Evolutionary conservation across 2,888 invertebrate genomes (phyloP).

Genomic region (Tortricodes alternella): DNA sequence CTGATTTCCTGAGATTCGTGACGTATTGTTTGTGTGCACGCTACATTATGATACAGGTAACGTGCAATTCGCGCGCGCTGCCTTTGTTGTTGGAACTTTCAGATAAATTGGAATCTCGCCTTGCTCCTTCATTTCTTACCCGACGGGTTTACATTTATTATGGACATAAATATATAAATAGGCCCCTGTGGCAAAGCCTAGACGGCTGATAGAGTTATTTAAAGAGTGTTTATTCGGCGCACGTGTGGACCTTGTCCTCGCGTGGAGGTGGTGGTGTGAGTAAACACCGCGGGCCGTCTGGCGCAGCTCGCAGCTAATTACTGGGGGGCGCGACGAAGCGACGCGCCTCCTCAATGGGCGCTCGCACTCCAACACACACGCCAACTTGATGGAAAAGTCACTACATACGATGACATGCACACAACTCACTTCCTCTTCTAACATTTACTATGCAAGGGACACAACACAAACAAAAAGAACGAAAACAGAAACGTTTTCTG

Average conservation of each 20-base stretch:
- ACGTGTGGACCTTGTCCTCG: slow-evolving; percentile 32
- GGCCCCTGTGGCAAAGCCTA: neutral
- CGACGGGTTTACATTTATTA: neutral
- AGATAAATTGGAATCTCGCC: neutral
- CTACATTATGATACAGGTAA: slow-evolving; percentile 33
- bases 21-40: slow-evolving; percentile 61
- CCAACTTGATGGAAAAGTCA: slow-evolving; percentile 31
- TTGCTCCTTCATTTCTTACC: neutral
- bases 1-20: slow-evolving; percentile 70
- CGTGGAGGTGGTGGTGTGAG: slow-evolving; percentile 45
- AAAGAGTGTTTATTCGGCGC: slow-evolving; percentile 34
- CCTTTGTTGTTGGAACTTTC: neutral
- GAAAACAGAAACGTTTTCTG: slow-evolving; percentile 1
- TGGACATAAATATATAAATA: slow-evolving; percentile 6
- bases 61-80: neutral
- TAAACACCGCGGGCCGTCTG: slow-evolving; percentile 44
- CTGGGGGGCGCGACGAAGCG: slow-evolving; percentile 40
- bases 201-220: slow-evolving; percentile 33
- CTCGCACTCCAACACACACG: slow-evolving; percentile 30
- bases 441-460: neutral
- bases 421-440: slow-evolving; percentile 3
- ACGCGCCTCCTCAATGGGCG: slow-evolving; percentile 27
- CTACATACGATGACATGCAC: slow-evolving; percentile 18
- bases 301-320: slow-evolving; percentile 52
- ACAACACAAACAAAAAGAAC: neutral